These are phyloP conservation scores for Heliconius eleuchia DNA, from an alignment of 1,140 invertebrate species.

Conservation along the genomic window DNA sequence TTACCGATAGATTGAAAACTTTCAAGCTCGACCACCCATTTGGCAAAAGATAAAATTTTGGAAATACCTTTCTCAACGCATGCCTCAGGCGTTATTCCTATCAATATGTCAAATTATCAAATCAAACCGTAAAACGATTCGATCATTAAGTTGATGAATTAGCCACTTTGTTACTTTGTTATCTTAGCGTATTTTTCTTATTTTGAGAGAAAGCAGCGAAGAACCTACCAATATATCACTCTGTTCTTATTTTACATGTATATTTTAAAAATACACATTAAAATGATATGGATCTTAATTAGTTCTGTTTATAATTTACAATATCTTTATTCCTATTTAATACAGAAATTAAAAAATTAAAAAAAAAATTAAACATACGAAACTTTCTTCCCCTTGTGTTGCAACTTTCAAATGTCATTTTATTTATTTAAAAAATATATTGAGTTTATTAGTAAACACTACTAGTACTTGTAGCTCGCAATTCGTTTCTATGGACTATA, in stretches of 20 bases:
- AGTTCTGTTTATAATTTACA: not conserved
- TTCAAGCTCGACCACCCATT: not conserved
- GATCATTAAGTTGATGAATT: slow-evolving; percentile 10
- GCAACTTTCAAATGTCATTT: too few species aligned
- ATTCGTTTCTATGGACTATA: too few species aligned
- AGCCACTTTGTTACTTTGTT: not conserved
- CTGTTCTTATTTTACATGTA: not conserved
- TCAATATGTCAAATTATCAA: slow-evolving; percentile 10
- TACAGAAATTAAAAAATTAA: not conserved
- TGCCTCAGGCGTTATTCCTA: not conserved
- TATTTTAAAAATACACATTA: not conserved
- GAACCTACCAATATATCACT: not conserved
- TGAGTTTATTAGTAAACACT: too few species aligned
- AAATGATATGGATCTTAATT: not conserved
- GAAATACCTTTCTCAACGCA: not conserved
- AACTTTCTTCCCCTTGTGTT: too few species aligned
- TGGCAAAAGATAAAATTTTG: not conserved
- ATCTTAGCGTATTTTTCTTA: not conserved
- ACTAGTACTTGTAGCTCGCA: too few species aligned
- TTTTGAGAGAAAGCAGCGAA: not conserved
- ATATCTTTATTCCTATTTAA: not conserved
- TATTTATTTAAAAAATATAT: too few species aligned
- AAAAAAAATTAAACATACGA: not conserved
- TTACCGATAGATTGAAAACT: not conserved
- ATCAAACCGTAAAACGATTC: not conserved